Evolutionary conservation across 2,797 vertebrate species (phyloP), one percentile per base, ranked within the genome.

Genomic region (Anguilla marmorata): DNA sequence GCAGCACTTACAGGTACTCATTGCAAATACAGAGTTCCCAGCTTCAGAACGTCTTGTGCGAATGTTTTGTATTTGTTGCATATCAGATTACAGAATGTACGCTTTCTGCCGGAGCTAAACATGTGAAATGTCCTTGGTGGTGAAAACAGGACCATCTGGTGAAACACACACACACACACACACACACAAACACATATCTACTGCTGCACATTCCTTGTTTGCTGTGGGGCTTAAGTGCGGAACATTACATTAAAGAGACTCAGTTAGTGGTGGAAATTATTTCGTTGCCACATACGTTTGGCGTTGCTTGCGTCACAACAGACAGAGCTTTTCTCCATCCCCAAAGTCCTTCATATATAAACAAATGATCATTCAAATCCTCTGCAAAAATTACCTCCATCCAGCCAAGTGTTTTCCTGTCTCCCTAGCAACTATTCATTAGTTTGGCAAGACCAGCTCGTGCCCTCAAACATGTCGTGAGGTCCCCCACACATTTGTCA

Each of bases 181-280:
- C 86, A 80, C 86, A 41, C 74, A 87, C 74, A 45, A 19, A 33
- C 86, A 56, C 86, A 54, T 16, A 11, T 72, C n/a, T 66, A 86
- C 85, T 69, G 63, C 63, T 69, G 63, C 63, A 69, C 33, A 50
- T 90, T 86, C 60, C 69, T 69, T 88, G 89, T 91, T 93, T 91
- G 88, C 88, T 88, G n/a, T 76, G 86, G 88, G 85, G 66, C 86
- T 86, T 72, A 60, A 83, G 85, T 80, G 90, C 84, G 24, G 87
- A 89, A 87, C 41, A 56, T 69, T 88, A 89, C 90, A 90, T 89
- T 90, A 91, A 90, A 88, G 6, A 9, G 72, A 90, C 85, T 86
- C 91, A 92, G 87, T 92, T 93, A 92, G 87, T 89, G 8, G 86
- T 91, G 92, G 93, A 93, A 94, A 93, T 94, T 0, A 92, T 93